Evolutionary conservation across 2,888 invertebrate species (phyloP), one percentile per base, ranked within the genome.

Genomic region (Cosmia pyralina): DNA sequence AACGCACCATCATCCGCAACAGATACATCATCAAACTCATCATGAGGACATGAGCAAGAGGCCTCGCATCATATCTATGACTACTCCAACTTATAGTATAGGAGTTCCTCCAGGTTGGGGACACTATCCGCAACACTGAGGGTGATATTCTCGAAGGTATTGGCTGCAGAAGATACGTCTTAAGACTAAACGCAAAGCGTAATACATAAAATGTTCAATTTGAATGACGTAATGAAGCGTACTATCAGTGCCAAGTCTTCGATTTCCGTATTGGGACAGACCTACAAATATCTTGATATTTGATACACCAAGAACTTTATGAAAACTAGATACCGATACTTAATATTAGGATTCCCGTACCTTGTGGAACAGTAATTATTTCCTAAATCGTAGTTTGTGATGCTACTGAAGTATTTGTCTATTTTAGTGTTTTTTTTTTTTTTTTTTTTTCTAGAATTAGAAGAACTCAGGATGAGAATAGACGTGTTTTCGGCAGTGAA

Each of bases 81-180:
- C 91, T 41, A 93, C 93, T 0, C 91, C 93, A 0, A 91, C 92
- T 0, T 94, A 94, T 7, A 87, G 91, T 4, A 81, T 94, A 13
- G 91, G 91, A 15, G 89, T 94, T 53, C 91, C 94, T 0, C 93
- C 94, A 0, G 92, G 91, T 0, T 95, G 95, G 95, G 92, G 94
- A 0, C 95, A 95, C 53, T 95, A 95, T 65, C 94, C 94, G 0
- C 95, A 93, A 50, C 95, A 93, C 83, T 94, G 86, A 88, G 28
- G 46, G 58, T 67, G 38, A 44, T 8, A 4, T 44, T 53, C 13
- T 65, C 10, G 52, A 55, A 50, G n/a, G 53, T 44, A 53, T 63
- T 82, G 22, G 15, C 58, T 79, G 63, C 38, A 22, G 58, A 67
- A 79, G 53, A 59, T 71, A 52, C 41, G 57, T 41, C 41, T 60